Conservation (phyloP, 35 echinoderm and acorn worm species). For the Apostichopus japonicus region DNA sequence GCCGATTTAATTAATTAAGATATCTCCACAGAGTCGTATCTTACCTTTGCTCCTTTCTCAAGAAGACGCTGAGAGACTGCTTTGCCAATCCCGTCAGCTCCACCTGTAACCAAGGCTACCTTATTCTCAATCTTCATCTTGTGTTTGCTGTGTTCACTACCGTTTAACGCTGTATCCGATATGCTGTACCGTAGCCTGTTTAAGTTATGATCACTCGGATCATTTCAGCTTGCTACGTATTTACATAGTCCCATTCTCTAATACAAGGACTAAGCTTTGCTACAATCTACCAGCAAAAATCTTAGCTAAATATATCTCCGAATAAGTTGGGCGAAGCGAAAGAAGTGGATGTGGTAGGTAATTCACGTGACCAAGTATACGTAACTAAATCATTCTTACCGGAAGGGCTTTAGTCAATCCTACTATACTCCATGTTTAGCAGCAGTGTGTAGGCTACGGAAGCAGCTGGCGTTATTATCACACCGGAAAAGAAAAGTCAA, state of each 20-base stretch:
- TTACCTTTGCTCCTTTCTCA: constrained; percentile 17
- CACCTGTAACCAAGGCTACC: constrained; percentile 9
- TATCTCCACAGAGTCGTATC: neutral
- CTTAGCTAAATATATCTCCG: too few relatives aligned
- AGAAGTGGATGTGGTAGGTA: too few relatives aligned
- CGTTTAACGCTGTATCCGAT: too few relatives aligned
- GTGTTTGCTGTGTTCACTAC: too few relatives aligned
- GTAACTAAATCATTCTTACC: neutral
- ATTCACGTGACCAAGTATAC: neutral
- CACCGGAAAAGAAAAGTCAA: neutral
- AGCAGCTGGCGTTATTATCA: neutral
- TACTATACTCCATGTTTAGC: neutral
- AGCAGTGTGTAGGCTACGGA: neutral
- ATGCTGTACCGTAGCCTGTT: too few relatives aligned
- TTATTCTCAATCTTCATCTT: constrained; percentile 1
- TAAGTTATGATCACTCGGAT: too few relatives aligned
- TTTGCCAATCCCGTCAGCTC: constrained; percentile 38
- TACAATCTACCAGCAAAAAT: too few relatives aligned
- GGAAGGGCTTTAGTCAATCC: constrained; percentile 25
- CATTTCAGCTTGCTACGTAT: too few relatives aligned
- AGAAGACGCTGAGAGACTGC: neutral
- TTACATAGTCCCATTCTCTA: too few relatives aligned
- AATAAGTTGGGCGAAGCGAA: too few relatives aligned
- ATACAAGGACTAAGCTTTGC: too few relatives aligned
- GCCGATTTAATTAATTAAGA: neutral